phyloP scores from a whole-genome alignment of 2,797 vertebrate species.

The Melanogrammus aeglefinus region DNA sequence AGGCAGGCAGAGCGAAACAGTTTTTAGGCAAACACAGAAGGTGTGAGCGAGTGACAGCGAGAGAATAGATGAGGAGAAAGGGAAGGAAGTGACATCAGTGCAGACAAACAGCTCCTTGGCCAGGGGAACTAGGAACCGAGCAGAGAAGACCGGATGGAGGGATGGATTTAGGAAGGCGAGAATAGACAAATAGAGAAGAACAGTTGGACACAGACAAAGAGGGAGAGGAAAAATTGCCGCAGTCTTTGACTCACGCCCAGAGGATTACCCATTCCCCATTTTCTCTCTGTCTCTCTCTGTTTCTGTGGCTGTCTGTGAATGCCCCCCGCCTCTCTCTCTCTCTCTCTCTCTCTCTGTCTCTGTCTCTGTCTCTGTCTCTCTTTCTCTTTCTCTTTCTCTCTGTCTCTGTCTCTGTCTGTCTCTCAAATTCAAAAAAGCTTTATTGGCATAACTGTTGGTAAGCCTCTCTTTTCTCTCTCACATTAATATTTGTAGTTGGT shows the following conservation, averaged over 20 bases:
- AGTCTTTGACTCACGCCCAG: constrained; percentile 18
- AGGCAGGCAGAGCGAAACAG: neutral
- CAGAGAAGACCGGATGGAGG: neutral
- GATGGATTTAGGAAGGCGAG: neutral
- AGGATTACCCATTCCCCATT: constrained; percentile 24
- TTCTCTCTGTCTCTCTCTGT: neutral
- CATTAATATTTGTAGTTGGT: too few species aligned
- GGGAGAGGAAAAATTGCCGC: constrained; percentile 2
- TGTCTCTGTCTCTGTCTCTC: too few species aligned
- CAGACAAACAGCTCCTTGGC: neutral
- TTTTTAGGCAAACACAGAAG: neutral
- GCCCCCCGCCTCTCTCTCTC: too few species aligned
- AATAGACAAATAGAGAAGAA: neutral
- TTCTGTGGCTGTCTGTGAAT: too few species aligned
- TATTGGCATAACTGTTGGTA: too few species aligned
- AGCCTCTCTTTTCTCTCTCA: too few species aligned
- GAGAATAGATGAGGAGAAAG: neutral
- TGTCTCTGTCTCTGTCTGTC: too few species aligned
- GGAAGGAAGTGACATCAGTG: neutral
- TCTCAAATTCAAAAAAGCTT: too few species aligned
- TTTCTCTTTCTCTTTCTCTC: too few species aligned
- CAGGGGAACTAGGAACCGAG: neutral
- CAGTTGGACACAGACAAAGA: neutral
- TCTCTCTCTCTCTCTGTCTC: too few species aligned
- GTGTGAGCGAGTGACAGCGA: neutral